Evolutionary conservation across 2,797 vertebrate species (phyloP).

Genomic region (Chiroxiphia lanceolata): DNA sequence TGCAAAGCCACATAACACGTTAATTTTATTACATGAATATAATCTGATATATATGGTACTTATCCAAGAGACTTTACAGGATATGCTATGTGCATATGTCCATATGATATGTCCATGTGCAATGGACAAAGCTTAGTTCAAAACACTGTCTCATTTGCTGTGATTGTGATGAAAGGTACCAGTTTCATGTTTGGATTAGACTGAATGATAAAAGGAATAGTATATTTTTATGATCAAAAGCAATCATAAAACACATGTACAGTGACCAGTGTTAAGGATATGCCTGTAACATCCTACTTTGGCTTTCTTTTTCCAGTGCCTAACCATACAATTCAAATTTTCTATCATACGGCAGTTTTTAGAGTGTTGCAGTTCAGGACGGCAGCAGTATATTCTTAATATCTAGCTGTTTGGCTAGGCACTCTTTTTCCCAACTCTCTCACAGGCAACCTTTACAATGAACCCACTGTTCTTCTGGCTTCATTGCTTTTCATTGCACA

Average conservation of each 20-base stretch:
- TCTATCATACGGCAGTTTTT: background rate
- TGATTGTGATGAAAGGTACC: background rate
- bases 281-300: background rate
- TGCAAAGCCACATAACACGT: conserved; percentile 2
- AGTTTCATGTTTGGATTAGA: background rate
- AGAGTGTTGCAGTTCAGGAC: background rate
- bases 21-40: conserved; percentile 40
- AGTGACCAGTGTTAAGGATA: background rate
- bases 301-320: background rate
- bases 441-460: conserved; percentile 19
- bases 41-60: conserved; percentile 9
- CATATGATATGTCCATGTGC: no score
- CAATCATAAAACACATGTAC: background rate
- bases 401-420: background rate
- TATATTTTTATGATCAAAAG: conserved; percentile 14
- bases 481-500: conserved; percentile 45
- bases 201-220: conserved; percentile 6
- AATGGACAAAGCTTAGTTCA: conserved; percentile 25
- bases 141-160: conserved; percentile 20
- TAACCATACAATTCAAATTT: background rate
- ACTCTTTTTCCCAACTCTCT: background rate
- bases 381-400: background rate
- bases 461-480: conserved; percentile 25
- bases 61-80: conserved; percentile 28
- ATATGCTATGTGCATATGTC: conserved; percentile 4